These are phyloP conservation scores for Stichodactyla mertensii DNA, from an alignment of 64 coral and sea anemone genomes.

Conservation along the genomic window DNA sequence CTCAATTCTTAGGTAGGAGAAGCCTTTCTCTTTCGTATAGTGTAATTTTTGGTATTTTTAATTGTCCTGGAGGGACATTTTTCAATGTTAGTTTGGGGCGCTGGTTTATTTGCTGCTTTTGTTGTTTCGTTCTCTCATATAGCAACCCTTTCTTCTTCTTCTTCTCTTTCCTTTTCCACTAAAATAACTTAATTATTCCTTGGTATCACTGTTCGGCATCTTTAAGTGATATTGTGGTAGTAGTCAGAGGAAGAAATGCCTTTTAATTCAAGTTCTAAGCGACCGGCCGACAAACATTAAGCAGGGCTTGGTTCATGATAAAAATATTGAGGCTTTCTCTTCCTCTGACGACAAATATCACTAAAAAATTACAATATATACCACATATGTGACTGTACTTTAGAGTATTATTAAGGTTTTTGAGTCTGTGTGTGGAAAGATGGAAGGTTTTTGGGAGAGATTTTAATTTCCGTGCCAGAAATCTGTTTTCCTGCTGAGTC, in stretches of 20 bases:
- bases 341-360: neutral
- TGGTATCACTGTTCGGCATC: neutral
- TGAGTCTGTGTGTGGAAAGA: neutral
- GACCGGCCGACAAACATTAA: neutral
- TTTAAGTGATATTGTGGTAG: neutral
- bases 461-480: neutral
- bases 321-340: neutral
- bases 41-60: neutral
- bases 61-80: neutral
- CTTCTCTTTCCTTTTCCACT: neutral
- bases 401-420: neutral
- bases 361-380: neutral
- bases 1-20: constrained; percentile 22
- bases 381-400: neutral
- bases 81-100: constrained; percentile 3
- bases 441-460: neutral
- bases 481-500: neutral
- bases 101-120: constrained; percentile 19
- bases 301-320: constrained; percentile 1
- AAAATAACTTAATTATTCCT: neutral
- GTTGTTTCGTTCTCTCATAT: constrained; percentile 8
- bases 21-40: neutral
- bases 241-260: neutral
- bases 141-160: constrained; percentile 16
- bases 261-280: neutral